These are phyloP conservation scores for Rosalia funebris DNA, from an alignment of 2,888 invertebrate species.

Conservation along the genomic window DNA sequence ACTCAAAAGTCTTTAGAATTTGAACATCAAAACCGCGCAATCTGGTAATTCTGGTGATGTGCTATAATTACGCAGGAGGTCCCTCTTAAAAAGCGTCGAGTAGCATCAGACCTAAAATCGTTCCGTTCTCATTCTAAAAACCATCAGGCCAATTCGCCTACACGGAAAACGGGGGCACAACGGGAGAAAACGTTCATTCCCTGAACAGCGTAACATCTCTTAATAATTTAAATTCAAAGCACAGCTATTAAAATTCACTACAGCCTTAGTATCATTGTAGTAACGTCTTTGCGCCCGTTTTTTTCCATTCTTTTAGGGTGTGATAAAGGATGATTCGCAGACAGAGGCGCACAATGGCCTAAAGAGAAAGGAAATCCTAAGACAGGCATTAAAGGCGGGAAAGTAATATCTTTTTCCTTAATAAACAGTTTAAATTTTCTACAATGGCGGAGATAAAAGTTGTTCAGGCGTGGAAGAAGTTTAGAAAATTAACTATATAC, in stretches of 20 bases:
- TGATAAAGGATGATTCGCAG: slow-evolving; percentile 20
- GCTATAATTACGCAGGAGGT: too few relatives aligned
- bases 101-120: not conserved
- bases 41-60: too few relatives aligned
- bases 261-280: slow-evolving; percentile 17
- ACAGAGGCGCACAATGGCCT: slow-evolving; percentile 15
- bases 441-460: slow-evolving; percentile 2
- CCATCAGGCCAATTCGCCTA: slow-evolving; percentile 11
- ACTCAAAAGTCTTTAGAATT: too few relatives aligned
- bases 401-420: slow-evolving; percentile 20
- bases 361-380: slow-evolving; percentile 20
- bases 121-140: slow-evolving; percentile 6
- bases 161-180: slow-evolving; percentile 3
- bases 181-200: slow-evolving; percentile 1
- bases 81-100: too few relatives aligned
- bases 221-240: slow-evolving; percentile 23
- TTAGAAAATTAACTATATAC: too few relatives aligned
- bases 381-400: slow-evolving; percentile 17
- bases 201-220: slow-evolving; percentile 12
- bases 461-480: too few relatives aligned
- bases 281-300: slow-evolving; percentile 19
- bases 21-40: too few relatives aligned
- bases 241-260: slow-evolving; percentile 22
- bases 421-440: slow-evolving; percentile 21
- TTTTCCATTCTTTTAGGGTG: slow-evolving; percentile 11